Evolutionary conservation across 2,797 vertebrate species (phyloP), one percentile per base, ranked within the genome.

Genomic region (Halcyon chelicuti): DNA sequence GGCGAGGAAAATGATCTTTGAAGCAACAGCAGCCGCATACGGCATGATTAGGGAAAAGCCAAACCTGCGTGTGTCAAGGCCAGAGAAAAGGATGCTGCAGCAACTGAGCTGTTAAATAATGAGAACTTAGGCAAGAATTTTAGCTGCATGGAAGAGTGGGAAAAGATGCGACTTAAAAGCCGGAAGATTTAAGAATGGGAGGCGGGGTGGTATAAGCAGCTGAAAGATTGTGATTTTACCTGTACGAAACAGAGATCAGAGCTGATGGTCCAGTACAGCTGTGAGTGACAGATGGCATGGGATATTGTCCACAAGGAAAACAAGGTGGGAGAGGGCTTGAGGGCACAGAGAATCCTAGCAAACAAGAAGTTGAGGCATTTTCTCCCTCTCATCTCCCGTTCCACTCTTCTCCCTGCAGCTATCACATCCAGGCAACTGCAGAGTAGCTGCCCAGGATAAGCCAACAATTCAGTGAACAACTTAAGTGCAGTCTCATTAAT

Each of bases 1-100:
- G 86, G 91, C 86, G 73, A 49, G n/a, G 79, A 77, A 96, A 95
- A 96, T 66, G 44, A 90, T 95, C 88, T 95, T 92, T 84, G 83
- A 96, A 95, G 86, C 62, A 86, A 70, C n/a, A 88, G 76, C 85
- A 84, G 89, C 39, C 12, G 1, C 40, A 49, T 51, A 51, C 63
- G 57, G 40, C 14, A 73, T 79, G 82, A 88, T 86, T 63, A 86
- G 60, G 82, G 76, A 54, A 93, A 89, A 94, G 84, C 71, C 40
- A 95, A 91, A 29, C 51, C 58, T 72, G 37, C 67, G 26, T 54
- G 55, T 39, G 37, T 73, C 79, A 75, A 73, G 77, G 83, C 74
- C 94, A 90, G 58, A 54, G 80, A 76, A 90, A 79, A 90, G 44
- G 71, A 81, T 35, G 10, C 19, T 88, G 58, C 73, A 90, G 51